Evolutionary conservation across 2,113 vertebrate genomes (phyloP).

Genomic region (Emydocephalus ijimae): DNA sequence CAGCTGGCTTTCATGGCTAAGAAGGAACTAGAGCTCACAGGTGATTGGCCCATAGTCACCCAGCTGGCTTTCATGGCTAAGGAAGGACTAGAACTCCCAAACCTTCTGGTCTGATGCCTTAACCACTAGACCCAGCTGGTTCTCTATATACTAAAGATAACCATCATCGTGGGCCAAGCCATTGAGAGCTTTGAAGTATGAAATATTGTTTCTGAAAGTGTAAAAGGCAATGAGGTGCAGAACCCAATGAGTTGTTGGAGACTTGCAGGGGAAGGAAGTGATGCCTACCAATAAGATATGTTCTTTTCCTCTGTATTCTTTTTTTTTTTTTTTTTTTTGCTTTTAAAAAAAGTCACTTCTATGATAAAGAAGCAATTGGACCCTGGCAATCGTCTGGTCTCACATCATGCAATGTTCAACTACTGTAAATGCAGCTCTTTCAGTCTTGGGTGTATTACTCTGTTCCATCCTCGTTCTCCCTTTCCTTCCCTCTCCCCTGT

Average conservation of each 20-base stretch:
- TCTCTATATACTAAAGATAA: background rate
- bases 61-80: too few relatives aligned
- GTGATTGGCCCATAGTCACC: too few relatives aligned
- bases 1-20: too few relatives aligned
- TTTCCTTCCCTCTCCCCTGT: background rate
- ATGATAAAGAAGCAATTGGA: background rate
- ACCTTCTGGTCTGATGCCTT: background rate
- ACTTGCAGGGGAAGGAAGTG: background rate
- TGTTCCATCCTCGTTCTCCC: background rate
- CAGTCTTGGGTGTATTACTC: background rate
- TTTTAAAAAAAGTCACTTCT: too few relatives aligned
- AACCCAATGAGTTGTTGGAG: background rate
- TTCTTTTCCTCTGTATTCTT: background rate
- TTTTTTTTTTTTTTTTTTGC: background rate
- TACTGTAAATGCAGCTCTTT: background rate
- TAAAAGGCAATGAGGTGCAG: background rate
- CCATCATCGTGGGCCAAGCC: background rate
- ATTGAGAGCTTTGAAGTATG: background rate
- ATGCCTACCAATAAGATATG: background rate
- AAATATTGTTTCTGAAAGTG: background rate
- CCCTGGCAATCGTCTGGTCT: background rate
- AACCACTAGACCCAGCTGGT: background rate
- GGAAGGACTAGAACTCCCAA: too few relatives aligned
- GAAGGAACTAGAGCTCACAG: too few relatives aligned
- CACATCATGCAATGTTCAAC: background rate